A percentile compares a stretch with the other conserved stretches of the same genome.
phyloP scores from a whole-genome alignment of 64 coral and sea anemone genomes.

The Stylophora pistillata region DNA sequence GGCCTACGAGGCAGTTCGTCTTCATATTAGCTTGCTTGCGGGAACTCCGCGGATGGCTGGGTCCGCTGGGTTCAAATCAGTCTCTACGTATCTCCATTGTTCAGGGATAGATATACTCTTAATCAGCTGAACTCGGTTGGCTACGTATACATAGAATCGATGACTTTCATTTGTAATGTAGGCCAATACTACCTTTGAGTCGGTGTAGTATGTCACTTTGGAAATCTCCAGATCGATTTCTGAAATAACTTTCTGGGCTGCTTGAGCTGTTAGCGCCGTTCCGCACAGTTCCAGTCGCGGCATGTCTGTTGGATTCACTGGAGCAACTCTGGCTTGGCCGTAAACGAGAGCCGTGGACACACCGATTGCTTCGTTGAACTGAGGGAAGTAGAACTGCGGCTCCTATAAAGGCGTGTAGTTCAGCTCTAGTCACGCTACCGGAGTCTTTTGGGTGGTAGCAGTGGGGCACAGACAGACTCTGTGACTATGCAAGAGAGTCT shows the following conservation, averaged over 20 bases:
- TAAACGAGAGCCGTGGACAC: too few relatives aligned
- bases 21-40: neutral
- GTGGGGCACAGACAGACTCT: neutral
- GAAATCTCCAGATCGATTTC: neutral
- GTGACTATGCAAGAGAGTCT: neutral
- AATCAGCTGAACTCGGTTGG: neutral
- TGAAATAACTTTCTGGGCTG: neutral
- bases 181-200: too few relatives aligned
- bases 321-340: neutral
- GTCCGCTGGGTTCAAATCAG: neutral
- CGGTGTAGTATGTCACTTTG: neutral
- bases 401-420: neutral
- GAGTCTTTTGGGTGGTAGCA: neutral
- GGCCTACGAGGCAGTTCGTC: neutral
- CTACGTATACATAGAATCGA: too few relatives aligned
- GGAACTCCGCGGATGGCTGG: neutral
- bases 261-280: neutral
- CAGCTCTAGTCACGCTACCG: neutral
- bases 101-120: neutral
- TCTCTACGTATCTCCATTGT: neutral
- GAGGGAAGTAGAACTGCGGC: too few relatives aligned
- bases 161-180: too few relatives aligned
- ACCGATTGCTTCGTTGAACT: too few relatives aligned
- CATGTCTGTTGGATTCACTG: neutral
- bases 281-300: neutral